These are phyloP conservation scores for Calliphora vicina DNA, from an alignment of 1,140 invertebrate species.

Conservation along the genomic window DNA sequence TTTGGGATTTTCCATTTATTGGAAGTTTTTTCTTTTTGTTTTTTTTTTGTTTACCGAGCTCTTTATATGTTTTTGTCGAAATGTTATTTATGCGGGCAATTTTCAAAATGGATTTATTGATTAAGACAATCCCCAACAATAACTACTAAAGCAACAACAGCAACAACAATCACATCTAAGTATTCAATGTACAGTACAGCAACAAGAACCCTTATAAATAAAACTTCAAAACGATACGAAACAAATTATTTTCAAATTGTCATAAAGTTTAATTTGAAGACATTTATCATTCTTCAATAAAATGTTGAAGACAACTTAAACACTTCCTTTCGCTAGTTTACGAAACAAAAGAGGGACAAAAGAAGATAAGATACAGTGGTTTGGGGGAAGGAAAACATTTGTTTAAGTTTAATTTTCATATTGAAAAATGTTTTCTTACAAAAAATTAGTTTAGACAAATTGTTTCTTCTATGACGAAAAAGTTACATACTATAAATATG, in stretches of 20 bases:
- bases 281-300: conserved; percentile 28
- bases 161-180: not conserved
- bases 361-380: not conserved
- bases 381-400: not conserved
- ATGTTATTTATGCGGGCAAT: conserved; percentile 38
- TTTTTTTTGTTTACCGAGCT: not conserved
- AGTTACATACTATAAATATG: too few relatives aligned
- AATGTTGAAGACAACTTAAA: conserved; percentile 10
- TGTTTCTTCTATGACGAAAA: too few relatives aligned
- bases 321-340: conserved; percentile 8
- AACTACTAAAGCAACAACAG: not conserved
- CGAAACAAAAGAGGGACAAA: not conserved
- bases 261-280: conserved; percentile 25
- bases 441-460: too few relatives aligned
- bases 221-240: conserved; percentile 7
- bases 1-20: not conserved
- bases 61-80: conserved; percentile 23
- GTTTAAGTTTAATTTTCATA: too few relatives aligned
- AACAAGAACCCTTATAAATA: conserved; percentile 5
- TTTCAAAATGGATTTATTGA: conserved; percentile 39
- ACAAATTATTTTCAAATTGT: conserved; percentile 35
- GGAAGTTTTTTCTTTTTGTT: not conserved
- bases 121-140: conserved; percentile 38
- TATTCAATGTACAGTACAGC: not conserved
- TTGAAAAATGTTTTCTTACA: too few relatives aligned